These are phyloP conservation scores for Adelosebastes latens DNA, from an alignment of 2,797 vertebrate genomes.

Conservation along the genomic window DNA sequence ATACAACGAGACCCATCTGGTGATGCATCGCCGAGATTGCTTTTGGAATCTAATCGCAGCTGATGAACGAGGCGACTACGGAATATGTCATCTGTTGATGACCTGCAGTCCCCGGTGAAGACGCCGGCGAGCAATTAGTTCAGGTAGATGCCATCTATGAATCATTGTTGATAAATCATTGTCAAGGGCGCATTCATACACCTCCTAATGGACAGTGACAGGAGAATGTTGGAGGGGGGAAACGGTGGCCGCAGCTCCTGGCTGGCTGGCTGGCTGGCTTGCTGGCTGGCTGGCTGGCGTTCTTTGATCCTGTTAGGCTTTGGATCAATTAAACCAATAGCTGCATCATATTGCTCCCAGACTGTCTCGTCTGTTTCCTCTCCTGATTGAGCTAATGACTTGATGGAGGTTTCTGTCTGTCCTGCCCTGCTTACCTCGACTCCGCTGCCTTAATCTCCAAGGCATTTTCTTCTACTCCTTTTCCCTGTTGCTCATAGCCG, in stretches of 20 bases:
- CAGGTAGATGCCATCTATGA: constrained; percentile 71
- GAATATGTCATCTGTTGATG: constrained; percentile 75
- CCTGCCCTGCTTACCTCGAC: constrained; percentile 18
- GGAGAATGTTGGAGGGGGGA: constrained; percentile 27
- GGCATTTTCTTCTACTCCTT: constrained; percentile 57
- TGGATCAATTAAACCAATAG: constrained; percentile 76
- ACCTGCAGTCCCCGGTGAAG: constrained; percentile 60
- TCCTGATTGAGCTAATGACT: constrained; percentile 74
- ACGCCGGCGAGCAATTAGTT: constrained; percentile 71
- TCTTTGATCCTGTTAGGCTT: constrained; percentile 69
- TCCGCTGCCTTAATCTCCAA: constrained; percentile 49
- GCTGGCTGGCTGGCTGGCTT: constrained; percentile 8
- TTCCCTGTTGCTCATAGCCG: constrained; percentile 62
- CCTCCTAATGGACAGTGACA: constrained; percentile 66
- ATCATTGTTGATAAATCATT: constrained; percentile 75
- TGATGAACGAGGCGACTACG: constrained; percentile 75
- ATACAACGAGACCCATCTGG: constrained; percentile 71
- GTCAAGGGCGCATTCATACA: constrained; percentile 65
- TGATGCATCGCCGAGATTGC: constrained; percentile 69
- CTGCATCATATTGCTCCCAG: constrained; percentile 70
- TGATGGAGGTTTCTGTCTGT: constrained; percentile 52
- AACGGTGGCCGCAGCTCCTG: constrained; percentile 26
- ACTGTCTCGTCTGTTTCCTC: constrained; percentile 76
- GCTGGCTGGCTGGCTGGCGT: constrained; percentile 7
- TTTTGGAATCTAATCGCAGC: constrained; percentile 73